Evolutionary conservation across 2,888 invertebrate genomes (phyloP), one percentile per base, ranked within the genome.

Genomic region (Gerris lacustris): DNA sequence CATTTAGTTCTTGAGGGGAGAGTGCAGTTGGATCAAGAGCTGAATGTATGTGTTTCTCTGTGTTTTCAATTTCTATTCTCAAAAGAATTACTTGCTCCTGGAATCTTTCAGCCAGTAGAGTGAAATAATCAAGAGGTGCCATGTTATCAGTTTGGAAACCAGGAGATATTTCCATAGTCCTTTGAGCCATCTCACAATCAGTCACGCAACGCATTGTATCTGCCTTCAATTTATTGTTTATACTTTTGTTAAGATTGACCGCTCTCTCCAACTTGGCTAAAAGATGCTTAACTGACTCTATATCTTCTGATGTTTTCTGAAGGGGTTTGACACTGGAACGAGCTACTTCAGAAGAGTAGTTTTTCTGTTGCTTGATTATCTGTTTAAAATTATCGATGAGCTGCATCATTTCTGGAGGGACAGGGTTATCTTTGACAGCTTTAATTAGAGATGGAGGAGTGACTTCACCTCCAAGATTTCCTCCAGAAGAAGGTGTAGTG

Each of bases 321-420:
- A 88, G 82, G 9, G 87, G 85, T 76, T 86, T 84, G 0, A 85
- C 82, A 0, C 87, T 87, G 76, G 86, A 87, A 70, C 91, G 82
- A 77, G 92, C 88, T 67, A 94, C 89, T 77, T 92, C 92, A 0
- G 92, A 92, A 73, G 90, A 88, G 55, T 89, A 83, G 0, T 85
- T 83, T 80, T 94, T 94, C 79, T 94, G 93, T 72, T 89, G 88
- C 81, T 94, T 94, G 0, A 94, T 90, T 79, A 90, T 89, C 71
- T 86, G 86, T 75, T 93, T 92, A 78, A 94, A 90, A 4, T 85
- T 82, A 72, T 93, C 91, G 44, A 94, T 89, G 0, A 89, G 87
- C 75, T 88, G 87, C 44, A 75, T 73, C 44, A 77, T 70, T 69
- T 74, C 75, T 70, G 69, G 74, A 69, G 75, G 75, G 31, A 81